Percentiles rank a stretch among this genome's conserved stretches.
Conservation (phyloP, 2,797 vertebrate genomes). For the Tragelaphus oryx region DNA sequence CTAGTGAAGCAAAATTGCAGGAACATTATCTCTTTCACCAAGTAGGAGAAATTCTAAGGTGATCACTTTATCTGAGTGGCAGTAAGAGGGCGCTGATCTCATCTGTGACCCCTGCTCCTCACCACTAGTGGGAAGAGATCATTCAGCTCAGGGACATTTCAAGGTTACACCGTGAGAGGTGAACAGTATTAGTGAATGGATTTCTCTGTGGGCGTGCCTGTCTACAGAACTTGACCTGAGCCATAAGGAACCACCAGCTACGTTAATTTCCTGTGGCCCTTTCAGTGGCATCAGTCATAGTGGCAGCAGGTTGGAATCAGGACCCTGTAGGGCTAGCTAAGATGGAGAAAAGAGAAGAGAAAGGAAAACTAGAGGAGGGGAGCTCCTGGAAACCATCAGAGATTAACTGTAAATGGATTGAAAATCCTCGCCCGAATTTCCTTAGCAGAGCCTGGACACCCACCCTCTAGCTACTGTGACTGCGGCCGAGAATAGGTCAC, state of each 20-base stretch:
- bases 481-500: not conserved
- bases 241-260: not conserved
- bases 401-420: not conserved
- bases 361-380: not conserved
- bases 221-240: not conserved
- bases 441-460: not conserved
- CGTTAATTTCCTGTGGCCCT: not conserved
- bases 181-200: not conserved
- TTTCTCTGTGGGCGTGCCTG: not conserved
- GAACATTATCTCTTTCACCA: not conserved
- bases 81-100: not conserved
- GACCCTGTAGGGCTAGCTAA: not conserved
- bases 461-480: not conserved
- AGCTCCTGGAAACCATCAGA: not conserved
- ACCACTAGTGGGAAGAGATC: not conserved
- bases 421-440: not conserved
- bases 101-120: not conserved
- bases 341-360: not conserved
- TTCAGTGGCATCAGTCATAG: not conserved
- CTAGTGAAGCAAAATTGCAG: not conserved
- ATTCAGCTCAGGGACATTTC: not conserved
- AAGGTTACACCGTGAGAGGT: not conserved
- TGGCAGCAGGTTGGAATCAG: not conserved
- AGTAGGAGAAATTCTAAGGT: not conserved
- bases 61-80: not conserved